Percentiles rank a stretch among this genome's conserved stretches.
These are phyloP conservation scores for Tauraco erythrolophus DNA, from an alignment of 2,113 vertebrate genomes.

Conservation along the genomic window DNA sequence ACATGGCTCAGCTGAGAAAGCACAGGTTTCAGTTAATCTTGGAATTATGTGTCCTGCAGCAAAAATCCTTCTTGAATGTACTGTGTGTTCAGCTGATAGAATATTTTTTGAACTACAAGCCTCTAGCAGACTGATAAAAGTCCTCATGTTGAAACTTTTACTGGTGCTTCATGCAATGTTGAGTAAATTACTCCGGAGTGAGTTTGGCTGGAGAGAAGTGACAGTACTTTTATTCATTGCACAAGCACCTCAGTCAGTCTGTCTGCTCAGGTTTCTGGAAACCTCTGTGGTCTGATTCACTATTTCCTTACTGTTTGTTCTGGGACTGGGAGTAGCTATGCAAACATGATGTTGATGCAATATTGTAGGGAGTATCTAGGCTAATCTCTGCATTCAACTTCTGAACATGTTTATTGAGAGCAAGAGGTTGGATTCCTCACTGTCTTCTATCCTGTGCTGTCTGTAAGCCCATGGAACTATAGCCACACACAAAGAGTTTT, in stretches of 20 bases:
- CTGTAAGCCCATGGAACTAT: background rate
- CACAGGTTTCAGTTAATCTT: background rate
- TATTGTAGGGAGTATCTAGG: constrained; percentile 55
- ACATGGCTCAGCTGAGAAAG: background rate
- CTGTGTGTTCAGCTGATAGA: background rate
- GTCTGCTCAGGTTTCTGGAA: constrained; percentile 61
- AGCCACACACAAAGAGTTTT: background rate
- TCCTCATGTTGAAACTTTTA: constrained; percentile 18
- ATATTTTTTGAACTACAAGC: background rate
- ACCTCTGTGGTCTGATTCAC: constrained; percentile 60
- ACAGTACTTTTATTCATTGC: constrained; percentile 43
- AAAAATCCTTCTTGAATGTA: background rate
- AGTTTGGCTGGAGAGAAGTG: constrained; percentile 41
- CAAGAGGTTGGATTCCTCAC: background rate
- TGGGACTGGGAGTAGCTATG: constrained; percentile 57
- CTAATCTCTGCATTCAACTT: constrained; percentile 39
- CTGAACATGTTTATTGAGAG: constrained; percentile 4
- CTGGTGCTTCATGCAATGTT: constrained; percentile 22
- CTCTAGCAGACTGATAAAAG: background rate
- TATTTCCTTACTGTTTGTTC: constrained; percentile 64
- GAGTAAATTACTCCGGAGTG: constrained; percentile 14
- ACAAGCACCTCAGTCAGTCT: constrained; percentile 50
- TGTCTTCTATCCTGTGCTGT: background rate
- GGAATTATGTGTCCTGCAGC: constrained; percentile 5
- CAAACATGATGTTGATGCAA: constrained; percentile 59